These are phyloP conservation scores for Amphibalanus amphitrite DNA, from an alignment of 1,140 invertebrate genomes.

Conservation along the genomic window DNA sequence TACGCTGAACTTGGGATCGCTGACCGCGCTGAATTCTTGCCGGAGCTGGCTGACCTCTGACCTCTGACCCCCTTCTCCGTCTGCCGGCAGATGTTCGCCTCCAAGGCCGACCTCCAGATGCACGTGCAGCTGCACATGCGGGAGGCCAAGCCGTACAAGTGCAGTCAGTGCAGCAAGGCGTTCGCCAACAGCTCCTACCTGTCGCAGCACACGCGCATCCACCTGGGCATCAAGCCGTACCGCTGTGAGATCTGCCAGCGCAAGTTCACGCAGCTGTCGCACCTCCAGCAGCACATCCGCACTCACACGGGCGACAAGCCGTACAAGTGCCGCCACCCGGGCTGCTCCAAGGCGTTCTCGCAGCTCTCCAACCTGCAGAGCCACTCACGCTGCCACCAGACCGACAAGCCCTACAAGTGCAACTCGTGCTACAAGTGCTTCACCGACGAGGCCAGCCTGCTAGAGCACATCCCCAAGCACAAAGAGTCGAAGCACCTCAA, in stretches of 20 bases:
- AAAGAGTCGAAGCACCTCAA: slow-evolving; percentile 99
- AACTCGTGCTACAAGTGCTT: slow-evolving; percentile 98
- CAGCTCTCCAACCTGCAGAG: slow-evolving; percentile 96
- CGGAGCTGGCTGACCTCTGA: no score
- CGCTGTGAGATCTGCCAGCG: slow-evolving; percentile 89
- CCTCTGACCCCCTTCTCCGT: no score
- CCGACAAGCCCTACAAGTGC: slow-evolving; percentile 92
- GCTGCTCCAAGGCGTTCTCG: slow-evolving; percentile 96
- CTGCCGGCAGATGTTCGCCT: slow-evolving; percentile 81
- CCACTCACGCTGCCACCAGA: slow-evolving; percentile 94
- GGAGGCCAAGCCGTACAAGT: slow-evolving; percentile 96
- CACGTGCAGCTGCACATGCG: slow-evolving; percentile 96
- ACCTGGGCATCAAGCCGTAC: slow-evolving; percentile 90
- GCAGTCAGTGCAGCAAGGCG: slow-evolving; percentile 88
- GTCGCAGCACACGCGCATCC: slow-evolving; percentile 95
- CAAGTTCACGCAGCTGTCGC: slow-evolving; percentile 98
- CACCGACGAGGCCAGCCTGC: slow-evolving; percentile 74
- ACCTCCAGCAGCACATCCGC: slow-evolving; percentile 94
- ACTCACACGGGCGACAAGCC: slow-evolving; percentile 98
- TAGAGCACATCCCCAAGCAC: slow-evolving; percentile 97
- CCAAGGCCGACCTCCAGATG: slow-evolving; percentile 89
- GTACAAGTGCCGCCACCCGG: slow-evolving; percentile 92
- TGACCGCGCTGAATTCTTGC: no score
- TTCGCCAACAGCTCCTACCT: slow-evolving; percentile 99
- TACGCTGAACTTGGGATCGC: no score